These are phyloP conservation scores for Cladorhizidae sp. DNA, from an alignment of 37 sponge, comb jelly and placozoan genomes.

Conservation along the genomic window DNA sequence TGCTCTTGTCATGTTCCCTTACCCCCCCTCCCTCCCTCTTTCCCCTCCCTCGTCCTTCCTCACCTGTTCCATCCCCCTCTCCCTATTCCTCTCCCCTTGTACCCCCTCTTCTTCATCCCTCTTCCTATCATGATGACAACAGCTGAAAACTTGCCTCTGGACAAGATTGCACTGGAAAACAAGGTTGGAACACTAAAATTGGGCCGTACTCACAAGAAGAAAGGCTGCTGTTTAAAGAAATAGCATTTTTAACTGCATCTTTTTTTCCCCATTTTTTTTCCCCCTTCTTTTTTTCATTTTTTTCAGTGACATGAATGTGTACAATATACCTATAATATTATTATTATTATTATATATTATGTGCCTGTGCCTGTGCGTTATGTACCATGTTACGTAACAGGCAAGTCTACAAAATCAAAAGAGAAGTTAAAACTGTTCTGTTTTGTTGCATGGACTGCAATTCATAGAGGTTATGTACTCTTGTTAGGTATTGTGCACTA, in stretches of 20 bases:
- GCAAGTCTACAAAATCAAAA: too few species aligned
- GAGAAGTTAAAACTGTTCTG: too few species aligned
- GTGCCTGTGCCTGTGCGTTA: too few species aligned
- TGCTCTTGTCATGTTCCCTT: background rate
- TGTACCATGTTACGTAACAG: too few species aligned
- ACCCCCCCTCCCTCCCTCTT: background rate
- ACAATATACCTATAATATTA: background rate
- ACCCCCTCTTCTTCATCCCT: background rate
- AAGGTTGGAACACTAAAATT: slow-evolving; percentile 50
- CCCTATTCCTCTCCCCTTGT: slow-evolving; percentile 5
- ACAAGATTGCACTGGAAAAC: slow-evolving; percentile 31
- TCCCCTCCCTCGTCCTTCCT: background rate
- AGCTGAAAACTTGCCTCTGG: slow-evolving; percentile 56
- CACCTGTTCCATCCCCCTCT: background rate
- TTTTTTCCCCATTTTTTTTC: background rate
- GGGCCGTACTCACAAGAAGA: slow-evolving; percentile 8
- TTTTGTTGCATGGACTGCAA: too few species aligned
- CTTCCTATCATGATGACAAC: background rate
- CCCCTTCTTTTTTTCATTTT: background rate
- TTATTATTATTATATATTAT: too few species aligned
- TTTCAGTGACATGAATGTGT: background rate
- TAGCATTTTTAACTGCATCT: too few species aligned
- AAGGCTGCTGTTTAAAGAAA: background rate
- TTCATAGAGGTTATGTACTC: too few species aligned
- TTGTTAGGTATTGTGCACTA: too few species aligned